phyloP scores from a whole-genome alignment of 2,113 vertebrate species.

The Machaerirhynchus nigripectus region DNA sequence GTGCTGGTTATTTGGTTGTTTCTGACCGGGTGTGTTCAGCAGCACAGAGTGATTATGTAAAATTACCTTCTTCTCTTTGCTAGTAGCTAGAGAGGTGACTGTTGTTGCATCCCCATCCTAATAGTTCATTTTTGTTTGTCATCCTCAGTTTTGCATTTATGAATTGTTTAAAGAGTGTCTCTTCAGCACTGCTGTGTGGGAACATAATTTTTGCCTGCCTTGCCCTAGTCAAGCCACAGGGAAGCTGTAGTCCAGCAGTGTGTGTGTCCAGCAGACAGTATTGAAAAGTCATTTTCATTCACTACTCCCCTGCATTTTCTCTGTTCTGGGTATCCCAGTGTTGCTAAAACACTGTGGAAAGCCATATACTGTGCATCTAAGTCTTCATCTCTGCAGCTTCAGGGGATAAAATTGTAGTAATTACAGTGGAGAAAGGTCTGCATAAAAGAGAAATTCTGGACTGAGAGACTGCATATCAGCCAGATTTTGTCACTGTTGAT shows the following conservation, averaged over 20 bases:
- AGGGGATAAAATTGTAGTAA: constrained; percentile 20
- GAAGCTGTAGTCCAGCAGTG: constrained; percentile 1
- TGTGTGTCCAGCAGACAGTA: constrained; percentile 5
- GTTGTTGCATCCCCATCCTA: neutral
- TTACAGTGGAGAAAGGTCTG: neutral
- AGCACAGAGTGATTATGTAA: neutral
- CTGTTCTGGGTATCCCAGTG: neutral
- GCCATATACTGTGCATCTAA: neutral
- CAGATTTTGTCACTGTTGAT: constrained; percentile 28
- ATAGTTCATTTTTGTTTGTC: neutral
- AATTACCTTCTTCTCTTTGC: neutral
- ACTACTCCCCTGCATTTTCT: neutral
- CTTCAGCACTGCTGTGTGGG: neutral
- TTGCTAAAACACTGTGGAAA: constrained; percentile 11
- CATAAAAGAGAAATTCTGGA: neutral
- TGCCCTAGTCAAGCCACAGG: neutral
- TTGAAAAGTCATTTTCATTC: constrained; percentile 37
- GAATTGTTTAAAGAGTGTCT: neutral
- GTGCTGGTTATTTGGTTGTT: neutral
- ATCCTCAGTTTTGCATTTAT: neutral
- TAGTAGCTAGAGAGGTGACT: neutral
- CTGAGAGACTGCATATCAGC: neutral
- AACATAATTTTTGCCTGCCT: constrained; percentile 16
- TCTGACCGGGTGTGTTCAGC: neutral
- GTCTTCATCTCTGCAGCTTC: constrained; percentile 19